A percentile compares a stretch with the other conserved stretches of the same genome.
Conservation (phyloP, 2,888 invertebrate genomes). For the Eilema griseolum region DNA sequence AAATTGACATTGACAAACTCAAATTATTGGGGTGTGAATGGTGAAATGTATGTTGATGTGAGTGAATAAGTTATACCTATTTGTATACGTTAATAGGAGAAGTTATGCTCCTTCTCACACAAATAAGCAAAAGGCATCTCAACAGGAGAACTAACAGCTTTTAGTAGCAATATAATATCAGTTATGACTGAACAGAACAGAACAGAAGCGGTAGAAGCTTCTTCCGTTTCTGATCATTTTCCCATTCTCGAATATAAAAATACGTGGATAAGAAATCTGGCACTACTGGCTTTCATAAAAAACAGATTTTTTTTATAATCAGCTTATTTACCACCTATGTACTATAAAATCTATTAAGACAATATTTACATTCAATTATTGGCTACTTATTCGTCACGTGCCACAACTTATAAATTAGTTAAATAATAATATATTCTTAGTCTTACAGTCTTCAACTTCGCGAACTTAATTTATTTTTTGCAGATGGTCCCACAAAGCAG, state of each 20-base stretch:
- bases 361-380: background rate
- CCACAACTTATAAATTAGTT: background rate
- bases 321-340: background rate
- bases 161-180: no score
- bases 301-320: background rate
- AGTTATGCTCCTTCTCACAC: background rate
- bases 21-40: no score
- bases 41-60: background rate
- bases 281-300: background rate
- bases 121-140: background rate
- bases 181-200: no score
- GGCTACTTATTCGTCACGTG: background rate
- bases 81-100: no score
- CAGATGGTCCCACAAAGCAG: slow-evolving; percentile 12
- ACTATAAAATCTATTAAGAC: background rate
- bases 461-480: slow-evolving; percentile 9
- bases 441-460: background rate
- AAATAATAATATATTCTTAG: no score
- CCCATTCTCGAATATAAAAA: background rate
- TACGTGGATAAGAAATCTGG: background rate
- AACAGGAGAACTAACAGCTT: no score
- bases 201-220: background rate
- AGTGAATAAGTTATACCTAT: background rate
- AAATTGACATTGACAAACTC: no score
- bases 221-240: background rate